These are phyloP conservation scores for Leiothrix lutea DNA, from an alignment of 2,113 vertebrate genomes.

Conservation along the genomic window DNA sequence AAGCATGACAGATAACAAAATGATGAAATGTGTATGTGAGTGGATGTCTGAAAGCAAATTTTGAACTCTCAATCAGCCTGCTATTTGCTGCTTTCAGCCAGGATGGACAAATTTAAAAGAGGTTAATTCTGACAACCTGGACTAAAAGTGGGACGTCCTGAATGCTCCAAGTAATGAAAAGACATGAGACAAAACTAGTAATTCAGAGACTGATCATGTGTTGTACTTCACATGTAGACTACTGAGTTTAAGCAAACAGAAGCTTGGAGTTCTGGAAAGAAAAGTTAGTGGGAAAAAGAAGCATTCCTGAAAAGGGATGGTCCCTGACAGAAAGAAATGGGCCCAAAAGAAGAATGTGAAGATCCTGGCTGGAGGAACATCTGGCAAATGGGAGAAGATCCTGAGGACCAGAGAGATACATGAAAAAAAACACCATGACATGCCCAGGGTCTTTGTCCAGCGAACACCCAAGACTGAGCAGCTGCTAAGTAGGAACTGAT, in stretches of 20 bases:
- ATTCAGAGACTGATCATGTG: not conserved
- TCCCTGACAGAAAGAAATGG: not conserved
- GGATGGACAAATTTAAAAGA: not conserved
- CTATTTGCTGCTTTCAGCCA: not conserved
- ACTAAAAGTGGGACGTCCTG: not conserved
- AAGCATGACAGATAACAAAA: not conserved
- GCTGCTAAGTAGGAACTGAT: not conserved
- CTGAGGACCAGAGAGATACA: not conserved
- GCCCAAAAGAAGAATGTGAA: not conserved
- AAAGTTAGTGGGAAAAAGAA: not conserved
- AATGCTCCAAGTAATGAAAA: not conserved
- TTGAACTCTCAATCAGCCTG: not conserved
- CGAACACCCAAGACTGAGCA: not conserved
- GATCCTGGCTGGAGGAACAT: not conserved
- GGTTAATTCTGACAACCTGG: not conserved
- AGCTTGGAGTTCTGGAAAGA: not conserved
- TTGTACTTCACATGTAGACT: accelerated
- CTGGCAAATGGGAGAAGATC: not conserved
- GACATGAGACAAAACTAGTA: not conserved
- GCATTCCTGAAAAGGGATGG: not conserved
- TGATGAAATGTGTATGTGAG: not conserved
- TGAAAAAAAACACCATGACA: not conserved
- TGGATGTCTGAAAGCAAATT: not conserved
- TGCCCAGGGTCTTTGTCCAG: not conserved
- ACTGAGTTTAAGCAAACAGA: not conserved